Evolutionary conservation across 2,888 invertebrate species (phyloP).

Genomic region (Icerya purchasi): DNA sequence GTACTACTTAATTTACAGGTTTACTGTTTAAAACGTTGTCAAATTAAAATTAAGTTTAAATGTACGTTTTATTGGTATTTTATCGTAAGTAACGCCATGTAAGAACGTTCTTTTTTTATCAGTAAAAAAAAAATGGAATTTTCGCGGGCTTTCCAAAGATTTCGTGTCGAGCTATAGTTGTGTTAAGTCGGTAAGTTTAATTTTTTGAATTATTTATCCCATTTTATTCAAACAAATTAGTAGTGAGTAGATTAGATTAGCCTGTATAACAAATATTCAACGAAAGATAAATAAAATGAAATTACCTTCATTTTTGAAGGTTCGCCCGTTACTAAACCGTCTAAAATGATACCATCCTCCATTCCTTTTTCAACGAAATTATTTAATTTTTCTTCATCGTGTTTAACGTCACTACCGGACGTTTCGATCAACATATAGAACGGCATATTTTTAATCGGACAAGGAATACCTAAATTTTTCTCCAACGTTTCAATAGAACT

Average conservation of each 20-base stretch:
- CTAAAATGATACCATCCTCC: conserved; percentile 43
- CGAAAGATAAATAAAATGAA: conserved; percentile 6
- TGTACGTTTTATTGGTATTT: neutral
- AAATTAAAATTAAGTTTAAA: neutral
- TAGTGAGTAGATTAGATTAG: neutral
- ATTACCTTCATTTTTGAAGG: conserved; percentile 52
- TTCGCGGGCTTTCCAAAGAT: too few relatives aligned
- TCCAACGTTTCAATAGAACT: conserved; percentile 41
- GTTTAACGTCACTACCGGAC: conserved; percentile 58
- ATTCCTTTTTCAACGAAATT: conserved; percentile 51
- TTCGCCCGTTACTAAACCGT: conserved; percentile 74
- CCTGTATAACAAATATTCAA: neutral
- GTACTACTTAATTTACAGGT: too few relatives aligned
- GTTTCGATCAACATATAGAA: conserved; percentile 76
- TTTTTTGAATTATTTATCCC: too few relatives aligned
- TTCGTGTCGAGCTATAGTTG: too few relatives aligned
- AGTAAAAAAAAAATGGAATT: too few relatives aligned
- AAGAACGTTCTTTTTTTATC: too few relatives aligned
- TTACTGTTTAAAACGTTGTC: neutral
- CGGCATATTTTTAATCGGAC: conserved; percentile 33
- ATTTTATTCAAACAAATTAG: too few relatives aligned
- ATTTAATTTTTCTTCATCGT: conserved; percentile 73
- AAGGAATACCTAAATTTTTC: conserved; percentile 17
- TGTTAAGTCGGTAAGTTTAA: too few relatives aligned
- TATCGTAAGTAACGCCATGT: too few relatives aligned